phyloP scores from a whole-genome alignment of 2,888 invertebrate genomes.

The Augochlorella aurata region DNA sequence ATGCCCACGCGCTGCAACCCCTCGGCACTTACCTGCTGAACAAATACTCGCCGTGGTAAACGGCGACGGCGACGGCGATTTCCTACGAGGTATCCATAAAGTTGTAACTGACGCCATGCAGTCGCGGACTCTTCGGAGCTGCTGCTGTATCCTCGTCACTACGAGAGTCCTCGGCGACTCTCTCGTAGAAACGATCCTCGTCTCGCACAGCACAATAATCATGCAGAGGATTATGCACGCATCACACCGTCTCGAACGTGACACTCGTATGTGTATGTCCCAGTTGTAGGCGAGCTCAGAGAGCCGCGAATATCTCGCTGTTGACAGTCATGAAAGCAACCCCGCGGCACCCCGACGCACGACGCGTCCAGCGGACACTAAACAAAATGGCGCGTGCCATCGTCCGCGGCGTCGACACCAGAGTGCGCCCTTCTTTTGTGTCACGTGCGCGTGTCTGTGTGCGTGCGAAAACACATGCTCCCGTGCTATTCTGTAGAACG shows the following conservation, averaged over 20 bases:
- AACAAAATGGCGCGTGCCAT: conserved; percentile 74
- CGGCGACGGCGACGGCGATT: conserved; percentile 24
- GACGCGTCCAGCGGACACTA: conserved; percentile 72
- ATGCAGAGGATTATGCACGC: conserved; percentile 26
- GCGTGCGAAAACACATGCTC: neutral
- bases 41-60: conserved; percentile 32
- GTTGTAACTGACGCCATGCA: conserved; percentile 52
- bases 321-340: conserved; percentile 65
- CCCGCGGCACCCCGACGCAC: conserved; percentile 66
- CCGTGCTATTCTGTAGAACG: neutral
- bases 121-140: conserved; percentile 34
- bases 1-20: conserved; percentile 36
- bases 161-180: conserved; percentile 31
- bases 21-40: conserved; percentile 47
- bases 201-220: conserved; percentile 44
- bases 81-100: conserved; percentile 48
- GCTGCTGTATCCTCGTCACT: conserved; percentile 37
- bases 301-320: conserved; percentile 51
- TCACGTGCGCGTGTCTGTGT: conserved; percentile 11
- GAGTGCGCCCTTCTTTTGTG: conserved; percentile 53
- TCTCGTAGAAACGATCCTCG: conserved; percentile 39
- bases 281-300: conserved; percentile 40
- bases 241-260: conserved; percentile 36
- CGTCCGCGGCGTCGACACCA: conserved; percentile 63
- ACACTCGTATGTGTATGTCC: conserved; percentile 17